Conservation (phyloP, 2,113 vertebrate species). For the Phasianus colchicus region DNA sequence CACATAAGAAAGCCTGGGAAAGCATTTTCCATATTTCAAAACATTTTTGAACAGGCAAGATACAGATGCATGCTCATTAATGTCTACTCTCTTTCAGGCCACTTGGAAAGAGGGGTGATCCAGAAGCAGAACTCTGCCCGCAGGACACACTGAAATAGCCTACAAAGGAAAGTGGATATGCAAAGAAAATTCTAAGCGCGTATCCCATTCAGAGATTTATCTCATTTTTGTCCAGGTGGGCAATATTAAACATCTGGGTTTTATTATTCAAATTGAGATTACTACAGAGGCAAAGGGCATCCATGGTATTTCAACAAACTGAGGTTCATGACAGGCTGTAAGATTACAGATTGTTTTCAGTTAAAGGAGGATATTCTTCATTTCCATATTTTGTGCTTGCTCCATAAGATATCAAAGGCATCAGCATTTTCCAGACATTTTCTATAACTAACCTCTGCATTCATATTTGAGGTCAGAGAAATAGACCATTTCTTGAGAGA, state of each 20-base stretch:
- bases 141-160: background rate
- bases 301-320: conserved; percentile 2
- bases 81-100: background rate
- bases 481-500: conserved; percentile 98
- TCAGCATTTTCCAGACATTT: background rate
- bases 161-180: background rate
- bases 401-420: background rate
- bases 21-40: background rate
- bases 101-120: background rate
- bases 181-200: background rate
- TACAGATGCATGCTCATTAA: background rate
- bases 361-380: background rate
- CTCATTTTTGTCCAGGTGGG: conserved; percentile 24
- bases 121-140: background rate
- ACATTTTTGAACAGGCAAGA: background rate
- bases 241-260: conserved; percentile 30
- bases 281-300: background rate
- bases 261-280: conserved; percentile 28
- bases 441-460: conserved; percentile 91
- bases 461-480: conserved; percentile 99
- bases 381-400: background rate
- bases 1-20: background rate
- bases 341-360: background rate
- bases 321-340: background rate
- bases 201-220: background rate